Evolutionary conservation across 2,113 vertebrate species (phyloP).

Genomic region (Sylvia atricapilla): DNA sequence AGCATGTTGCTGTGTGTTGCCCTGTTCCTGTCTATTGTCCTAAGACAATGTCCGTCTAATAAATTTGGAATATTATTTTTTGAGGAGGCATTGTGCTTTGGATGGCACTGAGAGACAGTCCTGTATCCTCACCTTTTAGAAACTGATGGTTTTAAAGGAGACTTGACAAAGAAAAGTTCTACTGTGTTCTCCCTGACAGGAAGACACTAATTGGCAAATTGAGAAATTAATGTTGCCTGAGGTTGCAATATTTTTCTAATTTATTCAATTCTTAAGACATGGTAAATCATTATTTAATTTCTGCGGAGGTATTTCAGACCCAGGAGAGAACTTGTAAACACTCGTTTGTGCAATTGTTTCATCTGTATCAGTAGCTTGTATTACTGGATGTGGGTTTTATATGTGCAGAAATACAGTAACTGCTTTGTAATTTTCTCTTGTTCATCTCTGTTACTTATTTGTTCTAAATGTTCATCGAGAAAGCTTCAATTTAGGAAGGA

Average conservation of each 20-base stretch:
- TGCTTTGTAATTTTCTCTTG: neutral
- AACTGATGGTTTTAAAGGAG: neutral
- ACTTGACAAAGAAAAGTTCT: neutral
- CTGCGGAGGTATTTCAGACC: constrained; percentile 20
- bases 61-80: neutral
- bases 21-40: neutral
- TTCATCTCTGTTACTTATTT: neutral
- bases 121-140: neutral
- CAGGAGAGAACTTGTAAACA: neutral
- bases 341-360: neutral
- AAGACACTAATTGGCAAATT: neutral
- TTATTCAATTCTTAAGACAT: neutral
- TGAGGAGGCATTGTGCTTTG: neutral
- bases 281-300: constrained; percentile 32
- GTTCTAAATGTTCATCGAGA: neutral
- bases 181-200: neutral
- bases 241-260: constrained; percentile 19
- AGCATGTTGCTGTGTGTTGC: neutral
- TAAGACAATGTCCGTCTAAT: neutral
- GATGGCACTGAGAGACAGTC: neutral
- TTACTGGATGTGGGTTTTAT: neutral
- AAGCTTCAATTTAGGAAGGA: constrained; percentile 32
- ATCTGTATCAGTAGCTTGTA: neutral
- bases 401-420: neutral
- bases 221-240: neutral